Evolutionary conservation across 1,140 invertebrate species (phyloP).

Genomic region (Camponotus vicinus): DNA sequence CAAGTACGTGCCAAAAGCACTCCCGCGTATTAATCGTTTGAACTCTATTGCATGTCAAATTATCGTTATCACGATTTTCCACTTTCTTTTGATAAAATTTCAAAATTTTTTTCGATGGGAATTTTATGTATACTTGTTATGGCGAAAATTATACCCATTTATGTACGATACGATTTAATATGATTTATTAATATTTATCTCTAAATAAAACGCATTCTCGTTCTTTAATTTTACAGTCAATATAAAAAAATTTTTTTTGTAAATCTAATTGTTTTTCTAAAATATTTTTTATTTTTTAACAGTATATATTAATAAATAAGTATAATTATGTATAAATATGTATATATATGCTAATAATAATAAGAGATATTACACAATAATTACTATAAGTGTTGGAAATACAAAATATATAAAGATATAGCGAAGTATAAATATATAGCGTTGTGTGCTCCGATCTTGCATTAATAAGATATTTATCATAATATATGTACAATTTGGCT

Average conservation of each 20-base stretch:
- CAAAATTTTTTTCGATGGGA: neutral
- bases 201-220: neutral
- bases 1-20: conserved; percentile 7
- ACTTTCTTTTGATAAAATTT: neutral
- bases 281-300: neutral
- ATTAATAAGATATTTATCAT: conserved; percentile 27
- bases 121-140: neutral
- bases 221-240: neutral
- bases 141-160: neutral
- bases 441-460: neutral
- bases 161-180: neutral
- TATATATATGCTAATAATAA: neutral
- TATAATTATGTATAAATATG: neutral
- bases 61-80: neutral
- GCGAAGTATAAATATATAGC: neutral
- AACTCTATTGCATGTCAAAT: neutral
- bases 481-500: conserved; percentile 28
- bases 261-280: neutral
- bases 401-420: neutral
- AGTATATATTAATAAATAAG: neutral
- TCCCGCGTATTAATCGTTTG: neutral
- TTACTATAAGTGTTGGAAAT: neutral
- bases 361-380: neutral
- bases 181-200: conserved; percentile 13
- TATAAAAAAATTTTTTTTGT: neutral